Evolutionary conservation across 2,113 vertebrate genomes (phyloP).

Genomic region (Pristiophorus japonicus): DNA sequence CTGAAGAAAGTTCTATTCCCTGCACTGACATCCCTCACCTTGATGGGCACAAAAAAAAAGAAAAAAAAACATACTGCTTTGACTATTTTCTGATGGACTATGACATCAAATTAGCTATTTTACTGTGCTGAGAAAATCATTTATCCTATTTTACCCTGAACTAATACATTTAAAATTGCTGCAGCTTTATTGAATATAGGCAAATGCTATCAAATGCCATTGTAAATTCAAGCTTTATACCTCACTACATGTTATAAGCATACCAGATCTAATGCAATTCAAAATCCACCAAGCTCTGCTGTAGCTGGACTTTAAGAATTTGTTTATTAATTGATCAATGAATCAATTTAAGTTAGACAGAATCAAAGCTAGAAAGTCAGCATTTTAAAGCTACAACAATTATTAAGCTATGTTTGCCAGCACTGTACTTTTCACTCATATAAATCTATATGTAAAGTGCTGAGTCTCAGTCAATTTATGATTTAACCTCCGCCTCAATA

Average conservation of each 20-base stretch:
- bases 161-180: not conserved
- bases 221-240: constrained; percentile 26
- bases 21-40: not conserved
- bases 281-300: not conserved
- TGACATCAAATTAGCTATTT: not conserved
- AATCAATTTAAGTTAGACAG: not conserved
- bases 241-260: not conserved
- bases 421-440: not conserved
- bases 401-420: not conserved
- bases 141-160: not conserved
- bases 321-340: not conserved
- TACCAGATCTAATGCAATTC: not conserved
- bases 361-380: not conserved
- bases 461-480: constrained; percentile 21
- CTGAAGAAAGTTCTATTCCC: not conserved
- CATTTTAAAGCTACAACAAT: not conserved
- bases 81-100: not conserved
- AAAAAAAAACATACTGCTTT: not conserved
- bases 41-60: not conserved
- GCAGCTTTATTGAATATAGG: not conserved
- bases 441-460: not conserved
- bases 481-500: constrained; percentile 4
- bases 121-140: not conserved
- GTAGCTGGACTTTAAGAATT: not conserved
- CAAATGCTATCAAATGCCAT: not conserved